phyloP scores from a whole-genome alignment of 1,140 invertebrate genomes.

The Oryzaephilus surinamensis region DNA sequence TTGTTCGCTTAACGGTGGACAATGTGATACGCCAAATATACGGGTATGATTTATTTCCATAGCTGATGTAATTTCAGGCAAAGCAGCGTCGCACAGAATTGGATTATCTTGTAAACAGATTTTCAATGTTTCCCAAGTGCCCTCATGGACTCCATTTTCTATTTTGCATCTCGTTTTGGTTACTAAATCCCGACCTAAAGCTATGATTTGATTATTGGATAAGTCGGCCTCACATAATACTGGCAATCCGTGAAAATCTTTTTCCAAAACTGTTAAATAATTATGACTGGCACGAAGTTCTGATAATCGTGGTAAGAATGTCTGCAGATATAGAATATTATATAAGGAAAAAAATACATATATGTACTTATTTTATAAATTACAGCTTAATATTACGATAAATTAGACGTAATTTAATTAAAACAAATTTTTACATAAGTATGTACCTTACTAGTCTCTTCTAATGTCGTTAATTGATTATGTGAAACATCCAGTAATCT shows the following conservation, averaged over 20 bases:
- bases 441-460: slow-evolving; percentile 66
- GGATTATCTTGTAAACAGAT: slow-evolving; percentile 72
- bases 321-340: too few species aligned
- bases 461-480: slow-evolving; percentile 61
- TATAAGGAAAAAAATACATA: slow-evolving; percentile 11
- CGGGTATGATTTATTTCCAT: slow-evolving; percentile 58
- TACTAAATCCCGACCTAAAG: slow-evolving; percentile 59
- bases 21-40: slow-evolving; percentile 47
- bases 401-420: neutral
- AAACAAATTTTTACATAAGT: neutral
- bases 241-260: slow-evolving; percentile 69
- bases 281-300: slow-evolving; percentile 66
- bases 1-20: slow-evolving; percentile 43
- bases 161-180: slow-evolving; percentile 65
- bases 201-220: slow-evolving; percentile 59
- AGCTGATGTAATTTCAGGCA: slow-evolving; percentile 53
- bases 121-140: slow-evolving; percentile 60
- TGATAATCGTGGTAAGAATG: slow-evolving; percentile 61
- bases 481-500: slow-evolving; percentile 63
- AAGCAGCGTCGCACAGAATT: slow-evolving; percentile 56
- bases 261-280: slow-evolving; percentile 54
- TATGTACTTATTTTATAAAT: too few species aligned
- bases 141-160: slow-evolving; percentile 40
- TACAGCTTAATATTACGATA: too few species aligned
- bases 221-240: slow-evolving; percentile 66